phyloP scores from a whole-genome alignment of 2,113 vertebrate genomes.

The Syngnathus floridae region DNA sequence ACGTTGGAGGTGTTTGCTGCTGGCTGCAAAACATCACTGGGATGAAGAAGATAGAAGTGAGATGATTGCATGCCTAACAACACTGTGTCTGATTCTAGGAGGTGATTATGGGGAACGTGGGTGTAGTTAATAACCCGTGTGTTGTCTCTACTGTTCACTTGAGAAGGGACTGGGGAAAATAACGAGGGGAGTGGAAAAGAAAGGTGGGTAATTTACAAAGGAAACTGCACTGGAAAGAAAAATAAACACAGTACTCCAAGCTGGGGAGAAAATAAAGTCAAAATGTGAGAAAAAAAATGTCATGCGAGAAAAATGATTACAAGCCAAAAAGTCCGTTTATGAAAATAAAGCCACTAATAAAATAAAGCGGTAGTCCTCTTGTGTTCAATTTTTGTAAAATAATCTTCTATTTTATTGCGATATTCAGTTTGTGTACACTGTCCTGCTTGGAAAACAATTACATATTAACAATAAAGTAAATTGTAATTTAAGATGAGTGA shows the following conservation, averaged over 20 bases:
- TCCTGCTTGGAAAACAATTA: not conserved
- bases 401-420: not conserved
- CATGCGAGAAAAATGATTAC: not conserved
- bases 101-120: slow-evolving; percentile 19
- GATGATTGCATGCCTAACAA: slow-evolving; percentile 9
- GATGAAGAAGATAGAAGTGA: slow-evolving; percentile 13
- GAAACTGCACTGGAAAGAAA: not conserved
- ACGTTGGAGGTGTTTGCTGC: slow-evolving; percentile 3
- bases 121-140: slow-evolving; percentile 29
- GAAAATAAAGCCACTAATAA: not conserved
- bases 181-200: not conserved
- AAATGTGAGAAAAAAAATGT: not conserved
- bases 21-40: slow-evolving; percentile 22
- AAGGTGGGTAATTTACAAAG: not conserved
- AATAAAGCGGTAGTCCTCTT: too few species aligned
- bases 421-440: not conserved
- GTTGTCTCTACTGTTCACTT: slow-evolving; percentile 14
- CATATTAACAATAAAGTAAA: not conserved
- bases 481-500: slow-evolving; percentile 4
- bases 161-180: not conserved
- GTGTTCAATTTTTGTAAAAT: too few species aligned
- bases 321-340: not conserved
- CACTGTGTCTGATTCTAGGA: slow-evolving; percentile 16
- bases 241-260: not conserved
- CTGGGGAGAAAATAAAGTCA: not conserved